Base-by-base conservation (phyloP, 2,113 vertebrate genomes). In the Jaculus jaculus region DNA sequence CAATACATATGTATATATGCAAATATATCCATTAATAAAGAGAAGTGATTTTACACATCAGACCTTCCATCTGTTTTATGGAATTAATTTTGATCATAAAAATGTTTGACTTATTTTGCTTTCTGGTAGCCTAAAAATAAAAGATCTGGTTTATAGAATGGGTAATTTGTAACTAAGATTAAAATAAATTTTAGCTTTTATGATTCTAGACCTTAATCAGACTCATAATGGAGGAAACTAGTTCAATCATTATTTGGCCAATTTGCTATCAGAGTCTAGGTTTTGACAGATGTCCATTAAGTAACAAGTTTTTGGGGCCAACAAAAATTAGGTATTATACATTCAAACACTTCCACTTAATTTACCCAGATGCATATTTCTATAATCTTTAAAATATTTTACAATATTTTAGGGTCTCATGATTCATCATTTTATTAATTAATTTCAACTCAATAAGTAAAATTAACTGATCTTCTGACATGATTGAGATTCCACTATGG, bases 51-150 rank as follows among this genome's bases (percentile, higher is more conserved):
- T 18, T 37, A 85, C 15, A 1, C 13, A 82, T 65, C 78, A 58
- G 37, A 3, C 9, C 79, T 72, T 77, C 5, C 79, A 28, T 32
- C 9, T 60, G 2, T 77, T 69, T 85, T 51, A 65, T 71, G 28
- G 34, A 42, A 42, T 68, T 30, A 72, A 24, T 71, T 80, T 79
- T 85, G 66, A 30, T 13, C 5, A 3, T 84, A 88, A 85, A 61
- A 23, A 39, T 63, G 65, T 28, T 68, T 73, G 26, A 3, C 16
- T 92, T 47, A 39, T 18, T 82, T 77, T 88, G 12, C 10, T 85
- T 88, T 86, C 71, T 71, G 77, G 84, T 2, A 93, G 15, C 30
- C 34, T 58, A 15, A 69, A 79, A 88, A 88, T 65, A 79, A 88
- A 83, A 94, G 12, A 17, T 26, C 6, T 11, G 2, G 8, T 84